Evolutionary conservation across 2,113 vertebrate species (phyloP).

Genomic region (Brachirus orientalis): DNA sequence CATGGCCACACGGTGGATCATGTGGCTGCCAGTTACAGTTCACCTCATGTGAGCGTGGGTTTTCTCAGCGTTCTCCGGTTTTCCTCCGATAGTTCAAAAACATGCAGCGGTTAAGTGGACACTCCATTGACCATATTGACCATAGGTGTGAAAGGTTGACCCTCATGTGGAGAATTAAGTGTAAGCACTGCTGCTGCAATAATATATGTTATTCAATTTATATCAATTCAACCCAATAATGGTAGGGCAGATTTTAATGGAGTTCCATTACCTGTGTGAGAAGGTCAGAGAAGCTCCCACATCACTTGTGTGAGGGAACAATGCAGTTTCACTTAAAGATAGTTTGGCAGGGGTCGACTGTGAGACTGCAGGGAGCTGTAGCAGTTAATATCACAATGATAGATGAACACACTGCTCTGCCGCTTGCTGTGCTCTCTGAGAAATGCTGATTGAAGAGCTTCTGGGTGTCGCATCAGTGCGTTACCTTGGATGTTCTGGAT

Average conservation of each 20-base stretch:
- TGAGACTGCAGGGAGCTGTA: slow-evolving; percentile 40
- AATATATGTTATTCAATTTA: background rate
- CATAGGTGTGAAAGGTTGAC: too few species aligned
- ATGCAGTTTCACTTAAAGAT: slow-evolving; percentile 32
- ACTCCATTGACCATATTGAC: too few species aligned
- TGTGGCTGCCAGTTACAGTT: too few species aligned
- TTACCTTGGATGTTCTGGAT: slow-evolving; percentile 44
- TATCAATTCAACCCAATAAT: slow-evolving; percentile 2
- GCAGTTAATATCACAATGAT: slow-evolving; percentile 47
- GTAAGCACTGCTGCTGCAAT: background rate
- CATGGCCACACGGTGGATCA: too few species aligned
- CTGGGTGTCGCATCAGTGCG: slow-evolving; percentile 29
- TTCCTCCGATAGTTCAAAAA: too few species aligned
- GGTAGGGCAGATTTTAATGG: background rate
- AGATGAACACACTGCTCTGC: slow-evolving; percentile 42
- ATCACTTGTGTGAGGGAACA: slow-evolving; percentile 6
- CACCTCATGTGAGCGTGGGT: too few species aligned
- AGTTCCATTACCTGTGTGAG: slow-evolving; percentile 22
- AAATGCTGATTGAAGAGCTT: slow-evolving; percentile 66
- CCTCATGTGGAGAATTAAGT: too few species aligned
- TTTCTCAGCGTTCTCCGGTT: too few species aligned
- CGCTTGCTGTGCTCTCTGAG: slow-evolving; percentile 25
- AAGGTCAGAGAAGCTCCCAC: slow-evolving; percentile 20
- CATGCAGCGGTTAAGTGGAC: too few species aligned
- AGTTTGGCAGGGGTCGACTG: slow-evolving; percentile 48